Conservation (phyloP, 2,113 vertebrate species). For the Percina caprodes region DNA sequence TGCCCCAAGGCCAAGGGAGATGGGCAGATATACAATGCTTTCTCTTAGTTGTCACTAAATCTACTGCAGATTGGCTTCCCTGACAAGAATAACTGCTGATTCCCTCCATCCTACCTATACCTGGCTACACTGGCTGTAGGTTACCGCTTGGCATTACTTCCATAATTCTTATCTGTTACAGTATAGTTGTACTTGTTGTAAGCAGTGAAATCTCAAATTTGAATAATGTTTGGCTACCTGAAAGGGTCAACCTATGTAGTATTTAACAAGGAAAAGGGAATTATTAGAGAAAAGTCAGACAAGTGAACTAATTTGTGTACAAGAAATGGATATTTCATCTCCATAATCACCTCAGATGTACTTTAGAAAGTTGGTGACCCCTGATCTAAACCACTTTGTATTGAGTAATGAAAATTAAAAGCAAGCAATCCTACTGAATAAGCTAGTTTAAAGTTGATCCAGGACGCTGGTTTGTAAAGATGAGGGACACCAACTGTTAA, state of each 20-base stretch:
- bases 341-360: background rate
- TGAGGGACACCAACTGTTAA: background rate
- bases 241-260: background rate
- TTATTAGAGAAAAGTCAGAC: too few relatives aligned
- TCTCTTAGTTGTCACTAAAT: slow-evolving; percentile 17
- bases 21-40: slow-evolving; percentile 37
- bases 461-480: background rate
- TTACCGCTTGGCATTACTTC: background rate
- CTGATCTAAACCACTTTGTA: background rate
- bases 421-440: too few relatives aligned
- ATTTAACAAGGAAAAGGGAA: background rate
- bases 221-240: background rate
- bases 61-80: slow-evolving; percentile 23
- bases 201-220: background rate
- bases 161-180: background rate
- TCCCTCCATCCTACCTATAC: background rate
- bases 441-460: background rate
- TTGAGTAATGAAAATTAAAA: background rate
- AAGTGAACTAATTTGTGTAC: too few relatives aligned
- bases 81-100: slow-evolving; percentile 6
- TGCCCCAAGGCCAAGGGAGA: slow-evolving; percentile 51
- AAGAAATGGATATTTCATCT: background rate
- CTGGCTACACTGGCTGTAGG: background rate
- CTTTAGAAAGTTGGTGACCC: background rate
- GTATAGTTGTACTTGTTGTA: background rate